Evolutionary conservation across 2,888 invertebrate species (phyloP), one percentile per base, ranked within the genome.

Genomic region (Flexamia atlantica): DNA sequence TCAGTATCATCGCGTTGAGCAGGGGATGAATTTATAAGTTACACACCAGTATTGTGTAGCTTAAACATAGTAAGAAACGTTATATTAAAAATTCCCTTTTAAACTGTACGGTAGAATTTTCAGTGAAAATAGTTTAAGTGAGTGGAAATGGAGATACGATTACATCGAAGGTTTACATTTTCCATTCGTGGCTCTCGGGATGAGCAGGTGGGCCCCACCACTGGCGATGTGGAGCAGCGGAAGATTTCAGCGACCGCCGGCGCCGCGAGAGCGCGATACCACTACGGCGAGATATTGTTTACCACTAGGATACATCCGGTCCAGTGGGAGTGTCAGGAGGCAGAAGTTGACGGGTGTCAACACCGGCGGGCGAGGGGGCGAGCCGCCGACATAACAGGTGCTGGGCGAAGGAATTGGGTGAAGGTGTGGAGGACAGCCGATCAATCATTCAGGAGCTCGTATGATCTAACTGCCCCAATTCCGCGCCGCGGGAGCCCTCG

Each of bases 401-500:
- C 60, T 60, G 60, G 60, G 60, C 23, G 60, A 7, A 30, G 68
- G 68, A 30, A 60, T 60, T 60, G 68, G 40, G 70, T 70, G 70
- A 70, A 36, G 36, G 70, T 70, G 70, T 70, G n/a, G n/a, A 40
- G 70, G 68, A 68, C 68, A 70, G 40, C 30, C 28, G 32, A 68
- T 68, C 68, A 30, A 28, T 68, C 68, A 68, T 17, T 68, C 68
- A 17, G 30, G 0, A 68, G 60, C 30, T 60, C 14, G 28, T 68
- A 68, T 60, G 68, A 68, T 68, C 68, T 60, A 68, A 68, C 68
- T 10, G 68, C 30, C 68, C 68, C 68, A 60, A 23, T 23, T 60
- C 28, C 60, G 7, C 60, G 60, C 25, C 23, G 3, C 9, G 60
- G 10, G 14, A 4, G 4, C 28, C 60, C 23, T 2, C 25, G 60